Percentiles rank a stretch among this genome's conserved stretches.
Evolutionary conservation across 1,140 invertebrate genomes (phyloP).

Genomic region (Proales similis): DNA sequence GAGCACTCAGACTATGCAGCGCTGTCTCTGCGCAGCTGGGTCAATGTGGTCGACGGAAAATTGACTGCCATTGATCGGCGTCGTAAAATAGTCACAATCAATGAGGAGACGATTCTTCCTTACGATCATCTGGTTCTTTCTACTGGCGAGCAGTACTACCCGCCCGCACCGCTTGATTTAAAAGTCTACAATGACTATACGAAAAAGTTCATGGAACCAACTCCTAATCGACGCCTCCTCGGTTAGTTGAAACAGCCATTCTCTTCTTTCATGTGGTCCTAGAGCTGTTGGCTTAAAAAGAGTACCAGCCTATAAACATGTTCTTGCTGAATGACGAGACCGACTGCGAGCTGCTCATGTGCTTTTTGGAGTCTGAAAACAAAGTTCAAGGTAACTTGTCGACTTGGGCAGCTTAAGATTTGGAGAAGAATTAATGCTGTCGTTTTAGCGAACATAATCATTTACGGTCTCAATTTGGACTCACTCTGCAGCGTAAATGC

Average conservation of each 20-base stretch:
- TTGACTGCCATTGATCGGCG: constrained; percentile 50
- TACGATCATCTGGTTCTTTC: constrained; percentile 51
- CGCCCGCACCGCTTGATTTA: constrained; percentile 43
- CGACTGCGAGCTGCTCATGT: constrained; percentile 47
- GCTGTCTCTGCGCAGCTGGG: constrained; percentile 47
- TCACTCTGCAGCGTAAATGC: constrained; percentile 14
- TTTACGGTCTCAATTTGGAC: constrained; percentile 28
- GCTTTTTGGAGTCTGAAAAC: constrained; percentile 45
- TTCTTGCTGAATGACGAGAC: constrained; percentile 49
- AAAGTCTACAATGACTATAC: constrained; percentile 40
- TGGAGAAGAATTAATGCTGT: background rate
- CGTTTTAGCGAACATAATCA: constrained; percentile 1
- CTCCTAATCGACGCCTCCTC: constrained; percentile 42
- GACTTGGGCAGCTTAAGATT: constrained; percentile 3
- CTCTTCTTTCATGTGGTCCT: background rate
- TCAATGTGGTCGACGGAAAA: constrained; percentile 51
- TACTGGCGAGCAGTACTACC: constrained; percentile 50
- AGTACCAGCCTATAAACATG: constrained; percentile 44
- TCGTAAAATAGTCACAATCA: constrained; percentile 48
- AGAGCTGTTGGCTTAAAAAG: background rate
- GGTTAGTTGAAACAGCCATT: constrained; percentile 20
- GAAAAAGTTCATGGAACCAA: constrained; percentile 40
- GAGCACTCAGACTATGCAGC: background rate
- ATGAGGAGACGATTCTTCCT: constrained; percentile 44
- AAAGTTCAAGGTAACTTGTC: constrained; percentile 43